These are phyloP conservation scores for Melinopterus prodromus DNA, from an alignment of 2,888 invertebrate genomes.

Conservation along the genomic window DNA sequence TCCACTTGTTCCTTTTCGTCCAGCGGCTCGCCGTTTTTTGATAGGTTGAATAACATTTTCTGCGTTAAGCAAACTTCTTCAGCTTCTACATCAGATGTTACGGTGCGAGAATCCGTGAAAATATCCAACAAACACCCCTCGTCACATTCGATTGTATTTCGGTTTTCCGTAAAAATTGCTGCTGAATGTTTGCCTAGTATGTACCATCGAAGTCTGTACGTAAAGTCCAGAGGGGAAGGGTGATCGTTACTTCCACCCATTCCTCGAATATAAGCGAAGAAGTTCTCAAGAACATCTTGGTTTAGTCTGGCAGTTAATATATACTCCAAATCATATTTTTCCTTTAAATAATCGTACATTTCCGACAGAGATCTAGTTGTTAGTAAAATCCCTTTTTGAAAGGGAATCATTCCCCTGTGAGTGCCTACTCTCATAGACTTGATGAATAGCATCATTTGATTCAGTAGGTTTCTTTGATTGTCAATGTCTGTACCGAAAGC, in stretches of 20 bases:
- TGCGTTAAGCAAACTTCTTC: slow-evolving; percentile 33
- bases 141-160: slow-evolving; percentile 21
- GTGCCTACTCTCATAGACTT: slow-evolving; percentile 41
- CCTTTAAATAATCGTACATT: slow-evolving; percentile 27
- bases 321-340: slow-evolving; percentile 30
- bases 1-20: slow-evolving; percentile 29
- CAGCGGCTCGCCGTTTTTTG: slow-evolving; percentile 27
- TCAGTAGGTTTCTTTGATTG: slow-evolving; percentile 40
- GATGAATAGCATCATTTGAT: slow-evolving; percentile 38
- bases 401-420: slow-evolving; percentile 40
- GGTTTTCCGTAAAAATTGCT: slow-evolving; percentile 27
- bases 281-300: slow-evolving; percentile 29
- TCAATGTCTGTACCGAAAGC: slow-evolving; percentile 43
- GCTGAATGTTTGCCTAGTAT: slow-evolving; percentile 31
- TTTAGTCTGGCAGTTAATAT: slow-evolving; percentile 28
- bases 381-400: slow-evolving; percentile 40
- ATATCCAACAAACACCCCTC: slow-evolving; percentile 29
- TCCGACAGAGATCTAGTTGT: slow-evolving; percentile 30
- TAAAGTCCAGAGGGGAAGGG: slow-evolving; percentile 29
- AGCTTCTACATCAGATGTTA: background rate
- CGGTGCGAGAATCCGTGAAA: slow-evolving; percentile 6
- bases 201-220: slow-evolving; percentile 27
- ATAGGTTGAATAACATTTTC: slow-evolving; percentile 28
- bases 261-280: slow-evolving; percentile 25
- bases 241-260: slow-evolving; percentile 25